Conservation (phyloP, 1,140 invertebrate genomes). For the Notospermus geniculatus region DNA sequence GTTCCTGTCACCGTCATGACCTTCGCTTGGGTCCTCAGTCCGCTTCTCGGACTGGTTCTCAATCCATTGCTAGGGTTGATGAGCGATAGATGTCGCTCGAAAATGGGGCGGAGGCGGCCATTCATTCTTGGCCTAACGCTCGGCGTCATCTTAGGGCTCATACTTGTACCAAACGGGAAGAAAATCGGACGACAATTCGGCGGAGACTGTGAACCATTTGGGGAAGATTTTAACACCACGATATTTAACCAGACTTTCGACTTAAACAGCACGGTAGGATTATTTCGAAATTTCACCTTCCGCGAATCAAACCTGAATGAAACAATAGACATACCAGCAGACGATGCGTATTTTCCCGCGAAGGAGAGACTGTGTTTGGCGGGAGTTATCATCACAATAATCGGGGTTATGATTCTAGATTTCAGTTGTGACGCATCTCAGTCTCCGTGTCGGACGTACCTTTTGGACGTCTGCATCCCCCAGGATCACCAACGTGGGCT, state of each 20-base stretch:
- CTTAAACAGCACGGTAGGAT: background rate
- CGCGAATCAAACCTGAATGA: no score
- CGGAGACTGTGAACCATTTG: constrained; percentile 59
- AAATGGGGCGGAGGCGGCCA: constrained; percentile 79
- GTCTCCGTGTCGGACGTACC: constrained; percentile 86
- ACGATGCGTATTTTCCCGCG: no score
- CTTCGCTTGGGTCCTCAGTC: constrained; percentile 85
- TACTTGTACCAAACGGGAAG: constrained; percentile 81
- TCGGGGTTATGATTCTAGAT: constrained; percentile 90
- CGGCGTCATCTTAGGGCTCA: constrained; percentile 70
- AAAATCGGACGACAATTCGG: constrained; percentile 76
- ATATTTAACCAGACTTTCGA: background rate
- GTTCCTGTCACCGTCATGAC: constrained; percentile 90
- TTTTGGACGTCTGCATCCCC: constrained; percentile 87
- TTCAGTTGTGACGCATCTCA: constrained; percentile 96
- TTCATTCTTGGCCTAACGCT: constrained; percentile 87
- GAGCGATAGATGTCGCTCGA: constrained; percentile 81
- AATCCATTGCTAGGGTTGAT: constrained; percentile 88
- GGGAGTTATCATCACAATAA: constrained; percentile 86
- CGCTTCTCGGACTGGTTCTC: constrained; percentile 77
- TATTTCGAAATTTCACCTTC: background rate
- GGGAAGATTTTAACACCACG: background rate
- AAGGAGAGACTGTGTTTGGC: background rate
- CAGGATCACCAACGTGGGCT: constrained; percentile 90
- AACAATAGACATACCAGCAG: no score